Conservation (phyloP, 2,888 invertebrate species). For the Philhelius pedissequus region DNA sequence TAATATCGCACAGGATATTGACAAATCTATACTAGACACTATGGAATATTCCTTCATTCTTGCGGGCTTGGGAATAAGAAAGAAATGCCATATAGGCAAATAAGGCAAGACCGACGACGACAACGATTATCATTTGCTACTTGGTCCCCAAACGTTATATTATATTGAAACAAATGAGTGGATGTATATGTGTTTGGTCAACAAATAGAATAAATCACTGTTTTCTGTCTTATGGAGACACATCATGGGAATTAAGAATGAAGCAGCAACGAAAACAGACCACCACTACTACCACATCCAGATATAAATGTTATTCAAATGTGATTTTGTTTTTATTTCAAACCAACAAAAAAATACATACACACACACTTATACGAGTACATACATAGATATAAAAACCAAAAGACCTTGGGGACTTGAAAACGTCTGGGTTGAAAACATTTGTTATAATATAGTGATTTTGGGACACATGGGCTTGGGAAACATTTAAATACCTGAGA, state of each 20-base stretch:
- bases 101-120: not conserved
- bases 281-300: not conserved
- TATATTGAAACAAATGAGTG: constrained; percentile 67
- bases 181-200: constrained; percentile 65
- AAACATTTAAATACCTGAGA: constrained; percentile 18
- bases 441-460: not conserved
- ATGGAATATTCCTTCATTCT: not conserved
- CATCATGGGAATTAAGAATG: not conserved
- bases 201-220: constrained; percentile 62
- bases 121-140: constrained; percentile 45
- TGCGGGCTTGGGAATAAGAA: constrained; percentile 5
- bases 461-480: not conserved
- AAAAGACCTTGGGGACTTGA: not conserved
- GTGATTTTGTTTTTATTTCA: constrained; percentile 15
- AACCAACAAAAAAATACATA: not conserved
- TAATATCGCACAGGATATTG: constrained; percentile 64
- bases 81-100: not conserved
- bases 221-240: constrained; percentile 32
- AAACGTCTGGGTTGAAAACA: not conserved
- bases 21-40: constrained; percentile 63
- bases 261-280: not conserved
- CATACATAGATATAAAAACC: not conserved
- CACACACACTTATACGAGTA: too few relatives aligned
- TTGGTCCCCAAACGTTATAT: constrained; percentile 58
- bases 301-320: constrained; percentile 44